A percentile compares a stretch with the other conserved stretches of the same genome.
These are phyloP conservation scores for Orchestia grillus DNA, from an alignment of 1,140 invertebrate genomes.

Conservation along the genomic window DNA sequence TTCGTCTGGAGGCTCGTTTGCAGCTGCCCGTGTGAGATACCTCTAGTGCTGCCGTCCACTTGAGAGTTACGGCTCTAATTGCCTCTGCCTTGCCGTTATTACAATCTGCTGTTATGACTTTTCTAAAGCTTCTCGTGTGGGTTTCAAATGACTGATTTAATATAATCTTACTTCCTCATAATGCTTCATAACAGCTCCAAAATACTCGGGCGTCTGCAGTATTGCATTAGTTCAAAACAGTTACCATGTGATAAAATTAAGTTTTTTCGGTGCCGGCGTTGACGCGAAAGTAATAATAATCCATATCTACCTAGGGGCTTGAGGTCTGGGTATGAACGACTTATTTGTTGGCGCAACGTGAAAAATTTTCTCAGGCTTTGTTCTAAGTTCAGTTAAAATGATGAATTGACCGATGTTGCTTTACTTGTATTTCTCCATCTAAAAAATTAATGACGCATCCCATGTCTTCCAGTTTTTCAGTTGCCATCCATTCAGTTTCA, in stretches of 20 bases:
- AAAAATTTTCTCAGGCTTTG: neutral
- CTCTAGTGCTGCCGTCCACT: neutral
- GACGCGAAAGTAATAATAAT: neutral
- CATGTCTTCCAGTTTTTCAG: neutral
- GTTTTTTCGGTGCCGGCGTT: neutral
- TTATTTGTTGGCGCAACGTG: neutral
- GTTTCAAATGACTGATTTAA: neutral
- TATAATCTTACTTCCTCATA: neutral
- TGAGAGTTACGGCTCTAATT: neutral
- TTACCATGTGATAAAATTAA: neutral
- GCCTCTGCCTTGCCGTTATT: neutral
- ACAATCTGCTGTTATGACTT: neutral
- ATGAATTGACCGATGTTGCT: neutral
- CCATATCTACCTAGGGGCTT: neutral
- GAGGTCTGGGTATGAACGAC: neutral
- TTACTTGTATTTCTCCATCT: neutral
- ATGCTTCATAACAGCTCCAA: neutral
- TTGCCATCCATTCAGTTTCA: neutral
- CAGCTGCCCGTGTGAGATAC: neutral
- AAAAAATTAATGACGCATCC: too few species aligned
- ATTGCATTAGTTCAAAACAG: neutral
- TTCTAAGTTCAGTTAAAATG: neutral
- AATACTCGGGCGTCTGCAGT: neutral
- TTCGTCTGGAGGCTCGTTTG: neutral
- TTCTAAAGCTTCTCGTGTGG: neutral